A percentile compares a stretch with the other conserved stretches of the same genome.
Evolutionary conservation across 1,140 invertebrate genomes (phyloP).

Genomic region (Ptiloglossa arizonensis): DNA sequence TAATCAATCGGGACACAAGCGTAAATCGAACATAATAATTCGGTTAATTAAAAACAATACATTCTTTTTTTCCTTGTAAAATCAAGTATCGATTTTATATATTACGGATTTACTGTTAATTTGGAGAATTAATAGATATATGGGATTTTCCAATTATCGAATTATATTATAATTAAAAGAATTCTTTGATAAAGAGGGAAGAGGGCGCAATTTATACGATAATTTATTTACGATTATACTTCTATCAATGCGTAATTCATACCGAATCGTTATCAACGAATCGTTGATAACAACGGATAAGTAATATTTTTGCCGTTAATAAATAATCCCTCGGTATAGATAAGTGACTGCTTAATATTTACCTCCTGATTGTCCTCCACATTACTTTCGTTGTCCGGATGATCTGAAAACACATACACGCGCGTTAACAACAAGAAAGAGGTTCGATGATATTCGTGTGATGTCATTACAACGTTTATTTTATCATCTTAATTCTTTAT

Average conservation of each 20-base stretch:
- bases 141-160: no score
- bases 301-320: neutral
- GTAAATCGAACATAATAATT: no score
- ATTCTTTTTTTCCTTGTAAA: no score
- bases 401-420: constrained; percentile 37
- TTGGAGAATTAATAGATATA: no score
- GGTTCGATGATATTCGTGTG: neutral
- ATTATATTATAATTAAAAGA: no score
- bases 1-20: no score
- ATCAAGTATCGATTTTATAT: no score
- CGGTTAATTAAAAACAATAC: no score
- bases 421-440: neutral
- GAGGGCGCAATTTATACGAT: no score
- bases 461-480: neutral
- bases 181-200: no score
- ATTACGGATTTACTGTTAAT: no score
- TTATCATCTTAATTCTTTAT: neutral
- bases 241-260: neutral
- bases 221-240: neutral
- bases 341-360: constrained; percentile 26
- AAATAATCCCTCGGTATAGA: neutral
- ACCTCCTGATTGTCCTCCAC: constrained; percentile 44
- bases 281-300: neutral
- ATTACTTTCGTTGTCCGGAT: constrained; percentile 36
- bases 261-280: neutral